Percentiles rank a stretch among this genome's conserved stretches.
phyloP scores from a whole-genome alignment of 2,888 invertebrate species.

The Tuta absoluta region DNA sequence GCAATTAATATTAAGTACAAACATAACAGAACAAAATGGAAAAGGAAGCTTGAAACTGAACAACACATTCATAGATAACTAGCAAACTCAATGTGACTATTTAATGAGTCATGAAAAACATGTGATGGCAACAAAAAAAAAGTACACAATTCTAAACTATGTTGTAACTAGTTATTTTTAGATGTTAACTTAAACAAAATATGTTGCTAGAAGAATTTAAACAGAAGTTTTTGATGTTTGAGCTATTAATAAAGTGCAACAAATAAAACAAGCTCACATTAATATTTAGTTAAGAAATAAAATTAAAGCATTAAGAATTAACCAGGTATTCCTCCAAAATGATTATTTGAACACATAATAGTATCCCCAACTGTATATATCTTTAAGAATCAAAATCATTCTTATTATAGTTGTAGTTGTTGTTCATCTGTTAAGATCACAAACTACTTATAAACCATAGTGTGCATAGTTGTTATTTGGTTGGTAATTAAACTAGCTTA shows the following conservation, averaged over 20 bases:
- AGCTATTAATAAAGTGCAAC: neutral
- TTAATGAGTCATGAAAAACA: constrained; percentile 4
- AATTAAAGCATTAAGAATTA: neutral
- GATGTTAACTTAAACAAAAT: neutral
- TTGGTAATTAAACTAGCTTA: no score
- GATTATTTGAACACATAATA: neutral
- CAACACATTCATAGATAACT: neutral
- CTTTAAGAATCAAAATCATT: neutral
- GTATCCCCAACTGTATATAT: neutral
- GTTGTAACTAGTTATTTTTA: neutral
- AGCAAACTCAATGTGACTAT: neutral
- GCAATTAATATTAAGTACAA: no score
- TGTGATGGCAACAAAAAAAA: neutral
- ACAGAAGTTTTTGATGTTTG: neutral
- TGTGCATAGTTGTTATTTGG: no score
- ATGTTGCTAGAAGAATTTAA: neutral
- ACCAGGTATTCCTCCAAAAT: neutral
- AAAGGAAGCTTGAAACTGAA: neutral
- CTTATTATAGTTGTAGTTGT: neutral
- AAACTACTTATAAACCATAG: no score
- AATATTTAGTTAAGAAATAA: neutral
- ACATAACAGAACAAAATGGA: neutral
- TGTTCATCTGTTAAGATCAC: no score
- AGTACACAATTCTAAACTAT: neutral
- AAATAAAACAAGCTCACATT: neutral